These are phyloP conservation scores for Gopherus flavomarginatus DNA, from an alignment of 2,113 vertebrate genomes.

Conservation along the genomic window DNA sequence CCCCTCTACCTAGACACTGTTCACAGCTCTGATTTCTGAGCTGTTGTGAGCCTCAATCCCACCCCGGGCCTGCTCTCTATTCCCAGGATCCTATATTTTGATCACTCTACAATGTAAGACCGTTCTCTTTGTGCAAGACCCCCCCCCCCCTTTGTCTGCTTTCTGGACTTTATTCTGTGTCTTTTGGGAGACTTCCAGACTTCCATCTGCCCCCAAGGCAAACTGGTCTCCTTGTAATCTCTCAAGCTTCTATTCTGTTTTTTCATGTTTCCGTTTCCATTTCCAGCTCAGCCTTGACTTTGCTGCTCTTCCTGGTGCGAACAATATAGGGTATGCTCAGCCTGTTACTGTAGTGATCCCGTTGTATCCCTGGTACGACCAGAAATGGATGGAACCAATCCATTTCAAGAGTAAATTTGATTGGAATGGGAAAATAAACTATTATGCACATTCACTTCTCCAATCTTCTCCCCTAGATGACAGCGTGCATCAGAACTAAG, in stretches of 20 bases:
- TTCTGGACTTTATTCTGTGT: neutral
- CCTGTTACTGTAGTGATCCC: accelerated
- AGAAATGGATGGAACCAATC: neutral
- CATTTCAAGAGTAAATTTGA: neutral
- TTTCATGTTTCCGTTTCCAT: neutral
- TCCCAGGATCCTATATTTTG: neutral
- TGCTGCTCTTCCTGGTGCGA: accelerated
- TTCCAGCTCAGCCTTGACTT: neutral
- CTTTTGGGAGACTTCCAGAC: neutral
- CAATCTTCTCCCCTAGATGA: neutral
- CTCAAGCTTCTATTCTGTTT: neutral
- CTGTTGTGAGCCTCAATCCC: accelerated
- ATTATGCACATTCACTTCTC: neutral
- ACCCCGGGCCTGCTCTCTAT: neutral
- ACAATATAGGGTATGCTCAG: accelerated
- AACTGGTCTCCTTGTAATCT: neutral
- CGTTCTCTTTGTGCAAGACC: neutral
- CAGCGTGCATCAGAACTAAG: neutral
- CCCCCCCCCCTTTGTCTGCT: neutral
- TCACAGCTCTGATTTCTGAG: accelerated
- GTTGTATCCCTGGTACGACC: neutral
- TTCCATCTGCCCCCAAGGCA: neutral
- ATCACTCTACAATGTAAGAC: neutral
- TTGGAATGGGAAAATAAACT: neutral
- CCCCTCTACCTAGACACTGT: too few species aligned